A percentile compares a stretch with the other conserved stretches of the same genome.
Conservation (phyloP, 2,797 vertebrate species). For the Xenopus petersii region DNA sequence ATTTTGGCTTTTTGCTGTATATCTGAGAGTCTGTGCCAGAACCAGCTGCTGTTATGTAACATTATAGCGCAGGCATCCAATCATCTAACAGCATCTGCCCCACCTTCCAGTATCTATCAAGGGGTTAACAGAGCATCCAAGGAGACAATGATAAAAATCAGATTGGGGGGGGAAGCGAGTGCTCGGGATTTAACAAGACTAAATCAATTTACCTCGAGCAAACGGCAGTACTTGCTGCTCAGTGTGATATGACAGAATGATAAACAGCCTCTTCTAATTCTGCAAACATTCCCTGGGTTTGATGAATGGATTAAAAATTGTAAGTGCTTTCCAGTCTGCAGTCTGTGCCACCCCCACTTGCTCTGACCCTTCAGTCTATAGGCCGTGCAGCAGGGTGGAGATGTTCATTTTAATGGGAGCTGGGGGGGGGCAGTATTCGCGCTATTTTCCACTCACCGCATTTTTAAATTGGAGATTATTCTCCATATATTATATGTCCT, state of each 20-base stretch:
- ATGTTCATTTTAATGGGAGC: too few relatives aligned
- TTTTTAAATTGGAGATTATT: too few relatives aligned
- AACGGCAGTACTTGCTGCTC: slow-evolving; percentile 10
- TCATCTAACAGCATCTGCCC: too few relatives aligned
- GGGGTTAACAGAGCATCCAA: slow-evolving; percentile 12
- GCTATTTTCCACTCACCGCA: too few relatives aligned
- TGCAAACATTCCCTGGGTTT: slow-evolving; percentile 33
- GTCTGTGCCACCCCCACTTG: slow-evolving; percentile 2
- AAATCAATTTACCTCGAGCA: slow-evolving; percentile 37
- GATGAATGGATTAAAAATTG: slow-evolving; percentile 33
- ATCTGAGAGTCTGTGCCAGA: too few relatives aligned
- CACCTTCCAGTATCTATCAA: neutral
- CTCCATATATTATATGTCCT: too few relatives aligned
- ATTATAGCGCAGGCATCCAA: too few relatives aligned
- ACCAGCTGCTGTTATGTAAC: too few relatives aligned
- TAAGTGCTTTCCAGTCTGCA: slow-evolving; percentile 14
- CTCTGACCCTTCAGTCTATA: neutral
- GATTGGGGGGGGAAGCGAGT: slow-evolving; percentile 17
- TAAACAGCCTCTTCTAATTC: slow-evolving; percentile 18
- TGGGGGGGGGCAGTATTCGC: too few relatives aligned
- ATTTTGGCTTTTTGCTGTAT: too few relatives aligned
- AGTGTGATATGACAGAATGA: slow-evolving; percentile 39
- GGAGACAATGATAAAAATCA: slow-evolving; percentile 27
- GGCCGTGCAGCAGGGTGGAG: too few relatives aligned
- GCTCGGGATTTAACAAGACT: slow-evolving; percentile 23